Percentiles rank a stretch among this genome's conserved stretches.
Evolutionary conservation across 2,888 invertebrate species (phyloP).

Genomic region (Leptinotarsa tumamoca): DNA sequence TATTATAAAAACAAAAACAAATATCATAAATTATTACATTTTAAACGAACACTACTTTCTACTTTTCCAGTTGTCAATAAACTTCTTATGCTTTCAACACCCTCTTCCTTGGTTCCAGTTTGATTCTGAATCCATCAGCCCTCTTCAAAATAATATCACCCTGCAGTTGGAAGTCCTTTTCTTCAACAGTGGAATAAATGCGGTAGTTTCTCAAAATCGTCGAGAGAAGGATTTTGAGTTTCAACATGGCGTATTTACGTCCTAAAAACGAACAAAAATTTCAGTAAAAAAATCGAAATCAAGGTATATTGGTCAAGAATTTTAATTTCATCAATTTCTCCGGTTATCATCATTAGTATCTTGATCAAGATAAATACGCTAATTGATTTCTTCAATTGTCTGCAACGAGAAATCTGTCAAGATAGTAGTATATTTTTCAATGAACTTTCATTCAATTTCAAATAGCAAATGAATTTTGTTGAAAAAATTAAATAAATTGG

Average conservation of each 20-base stretch:
- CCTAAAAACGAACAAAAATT: constrained; percentile 64
- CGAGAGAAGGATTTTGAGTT: constrained; percentile 79
- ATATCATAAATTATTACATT: constrained; percentile 34
- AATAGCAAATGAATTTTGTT: rapidly evolving
- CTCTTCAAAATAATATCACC: constrained; percentile 82
- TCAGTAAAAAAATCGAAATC: background rate
- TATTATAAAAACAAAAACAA: constrained; percentile 28
- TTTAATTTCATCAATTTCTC: too few relatives aligned
- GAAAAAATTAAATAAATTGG: too few relatives aligned
- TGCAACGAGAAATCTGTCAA: too few relatives aligned
- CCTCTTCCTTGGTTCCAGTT: constrained; percentile 75
- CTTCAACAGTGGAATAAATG: constrained; percentile 73
- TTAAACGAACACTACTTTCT: constrained; percentile 8
- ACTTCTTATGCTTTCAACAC: constrained; percentile 35
- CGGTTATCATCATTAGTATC: too few relatives aligned
- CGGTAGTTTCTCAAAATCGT: constrained; percentile 79
- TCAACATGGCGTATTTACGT: constrained; percentile 84
- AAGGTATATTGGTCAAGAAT: too few relatives aligned
- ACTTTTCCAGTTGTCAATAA: constrained; percentile 2
- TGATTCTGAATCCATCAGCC: constrained; percentile 79
- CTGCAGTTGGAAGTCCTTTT: constrained; percentile 76
- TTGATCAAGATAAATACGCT: too few relatives aligned
- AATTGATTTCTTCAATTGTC: too few relatives aligned
- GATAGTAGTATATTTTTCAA: too few relatives aligned
- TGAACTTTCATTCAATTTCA: too few relatives aligned